These are phyloP conservation scores for Junonia oenone DNA, from an alignment of 2,888 invertebrate species.

Conservation along the genomic window DNA sequence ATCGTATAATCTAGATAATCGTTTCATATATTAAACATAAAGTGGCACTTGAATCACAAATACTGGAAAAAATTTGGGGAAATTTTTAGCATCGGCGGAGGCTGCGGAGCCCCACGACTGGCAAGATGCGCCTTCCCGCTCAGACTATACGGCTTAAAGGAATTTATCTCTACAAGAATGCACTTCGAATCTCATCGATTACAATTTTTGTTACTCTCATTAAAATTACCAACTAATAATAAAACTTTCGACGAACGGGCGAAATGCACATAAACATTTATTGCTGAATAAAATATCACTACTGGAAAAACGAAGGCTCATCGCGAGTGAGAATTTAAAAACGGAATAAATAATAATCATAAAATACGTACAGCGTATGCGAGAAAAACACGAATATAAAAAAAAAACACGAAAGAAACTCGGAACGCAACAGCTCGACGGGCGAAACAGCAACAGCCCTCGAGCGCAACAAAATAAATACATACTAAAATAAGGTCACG, in stretches of 20 bases:
- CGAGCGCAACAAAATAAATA: slow-evolving; percentile 76
- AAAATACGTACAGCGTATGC: slow-evolving; percentile 56
- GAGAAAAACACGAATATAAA: slow-evolving; percentile 58
- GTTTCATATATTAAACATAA: slow-evolving; percentile 84
- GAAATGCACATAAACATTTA: slow-evolving; percentile 76
- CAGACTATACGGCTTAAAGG: slow-evolving; percentile 77
- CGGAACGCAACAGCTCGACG: slow-evolving; percentile 68
- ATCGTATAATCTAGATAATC: slow-evolving; percentile 81
- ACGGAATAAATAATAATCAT: slow-evolving; percentile 73
- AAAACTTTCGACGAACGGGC: slow-evolving; percentile 58
- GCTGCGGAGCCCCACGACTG: slow-evolving; percentile 41
- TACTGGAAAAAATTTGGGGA: slow-evolving; percentile 85
- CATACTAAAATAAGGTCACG: slow-evolving; percentile 66
- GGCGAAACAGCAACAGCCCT: slow-evolving; percentile 75
- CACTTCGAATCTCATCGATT: slow-evolving; percentile 77
- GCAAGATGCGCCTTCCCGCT: slow-evolving; percentile 39
- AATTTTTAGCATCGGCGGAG: slow-evolving; percentile 69
- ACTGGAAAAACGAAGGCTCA: slow-evolving; percentile 73
- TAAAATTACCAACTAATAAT: slow-evolving; percentile 72
- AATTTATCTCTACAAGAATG: slow-evolving; percentile 77
- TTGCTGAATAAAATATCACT: slow-evolving; percentile 80
- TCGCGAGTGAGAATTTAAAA: slow-evolving; percentile 64
- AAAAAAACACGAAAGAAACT: slow-evolving; percentile 70
- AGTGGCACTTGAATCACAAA: slow-evolving; percentile 90
- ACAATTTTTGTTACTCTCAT: slow-evolving; percentile 61